Evolutionary conservation across 2,888 invertebrate species (phyloP), one percentile per base, ranked within the genome.

Genomic region (Lysandra coridon): DNA sequence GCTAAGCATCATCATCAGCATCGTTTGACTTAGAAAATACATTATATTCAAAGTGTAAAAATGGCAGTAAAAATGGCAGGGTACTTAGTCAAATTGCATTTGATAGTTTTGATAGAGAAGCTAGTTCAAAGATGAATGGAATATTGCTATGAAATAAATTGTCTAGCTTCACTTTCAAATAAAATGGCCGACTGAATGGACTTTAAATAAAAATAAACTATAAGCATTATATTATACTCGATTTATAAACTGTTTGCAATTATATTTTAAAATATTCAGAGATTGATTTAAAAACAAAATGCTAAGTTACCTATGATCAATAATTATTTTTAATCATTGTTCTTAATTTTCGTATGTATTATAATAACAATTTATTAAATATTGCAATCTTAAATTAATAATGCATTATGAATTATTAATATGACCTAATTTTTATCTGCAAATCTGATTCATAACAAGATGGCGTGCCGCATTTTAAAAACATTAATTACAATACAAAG

Each of bases 401-500:
- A 64, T 30, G 64, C 30, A 62, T 62, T 62, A 69, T 69, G 33
- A 69, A 69, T 69, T 33, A 69, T 69, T 33, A 37, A 69, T 69
- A 37, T 69, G 69, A 69, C 69, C 69, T 33, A 10, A 69, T 69
- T 69, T 69, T 69, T 69, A 69, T 74, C 74, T n/a, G 74, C 40
- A 44, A 49, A 44, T 75, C 49, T 49, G 75, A 49, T 74, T 44
- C 74, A 40, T 75, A 44, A 75, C 75, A 49, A 75, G 23, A 75
- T 75, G 49, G 75, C 75, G 75, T 75, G 75, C 49, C 10, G 75
- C 23, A 75, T 74, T 40, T 6, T 73, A 74, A 74, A 75, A 75
- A 74, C 74, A 49, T 75, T 33, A 69, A 69, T 69, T 69, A 69
- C 5, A 33, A 69, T 69, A 69, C 69, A 69, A 69, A 33, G 5